Percentiles rank a stretch among this genome's conserved stretches.
These are phyloP conservation scores for Zaprionus vittiger DNA, from an alignment of 1,140 invertebrate species.

Conservation along the genomic window DNA sequence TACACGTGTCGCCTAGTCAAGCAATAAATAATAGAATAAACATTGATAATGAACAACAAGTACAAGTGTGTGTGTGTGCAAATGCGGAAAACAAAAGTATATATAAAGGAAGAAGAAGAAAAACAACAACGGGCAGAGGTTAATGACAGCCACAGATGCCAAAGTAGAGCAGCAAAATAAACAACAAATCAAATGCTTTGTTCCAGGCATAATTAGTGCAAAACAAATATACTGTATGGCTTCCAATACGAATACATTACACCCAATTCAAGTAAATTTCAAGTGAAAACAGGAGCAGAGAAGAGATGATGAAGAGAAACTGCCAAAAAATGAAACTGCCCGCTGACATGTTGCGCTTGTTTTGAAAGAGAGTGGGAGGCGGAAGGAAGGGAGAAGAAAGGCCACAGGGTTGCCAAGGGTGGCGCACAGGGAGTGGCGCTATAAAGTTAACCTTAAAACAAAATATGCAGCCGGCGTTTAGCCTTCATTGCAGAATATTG, in stretches of 20 bases:
- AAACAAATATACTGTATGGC: constrained; percentile 1
- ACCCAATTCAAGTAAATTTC: neutral
- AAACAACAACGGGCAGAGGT: constrained; percentile 27
- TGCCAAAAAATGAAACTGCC: constrained; percentile 12
- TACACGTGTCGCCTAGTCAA: constrained; percentile 33
- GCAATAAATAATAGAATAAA: constrained; percentile 6
- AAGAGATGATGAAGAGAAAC: neutral
- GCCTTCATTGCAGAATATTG: constrained; percentile 33
- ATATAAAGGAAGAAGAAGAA: constrained; percentile 15
- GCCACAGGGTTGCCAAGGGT: neutral
- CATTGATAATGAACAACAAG: neutral
- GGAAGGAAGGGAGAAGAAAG: neutral
- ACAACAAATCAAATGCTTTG: constrained; percentile 23
- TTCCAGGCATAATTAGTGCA: constrained; percentile 18
- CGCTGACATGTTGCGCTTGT: constrained; percentile 42
- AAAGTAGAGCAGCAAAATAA: constrained; percentile 33
- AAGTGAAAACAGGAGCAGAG: neutral
- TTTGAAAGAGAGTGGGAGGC: neutral
- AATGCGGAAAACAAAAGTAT: constrained; percentile 9
- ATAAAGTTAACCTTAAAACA: constrained; percentile 23
- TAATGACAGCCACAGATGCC: constrained; percentile 40
- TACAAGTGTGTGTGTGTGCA: neutral
- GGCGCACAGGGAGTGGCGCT: neutral
- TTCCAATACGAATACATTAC: constrained; percentile 13
- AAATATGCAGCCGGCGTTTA: constrained; percentile 47